Base-by-base conservation (phyloP, 92 coral and sea anemone species). In the Heteractis magnifica region DNA sequence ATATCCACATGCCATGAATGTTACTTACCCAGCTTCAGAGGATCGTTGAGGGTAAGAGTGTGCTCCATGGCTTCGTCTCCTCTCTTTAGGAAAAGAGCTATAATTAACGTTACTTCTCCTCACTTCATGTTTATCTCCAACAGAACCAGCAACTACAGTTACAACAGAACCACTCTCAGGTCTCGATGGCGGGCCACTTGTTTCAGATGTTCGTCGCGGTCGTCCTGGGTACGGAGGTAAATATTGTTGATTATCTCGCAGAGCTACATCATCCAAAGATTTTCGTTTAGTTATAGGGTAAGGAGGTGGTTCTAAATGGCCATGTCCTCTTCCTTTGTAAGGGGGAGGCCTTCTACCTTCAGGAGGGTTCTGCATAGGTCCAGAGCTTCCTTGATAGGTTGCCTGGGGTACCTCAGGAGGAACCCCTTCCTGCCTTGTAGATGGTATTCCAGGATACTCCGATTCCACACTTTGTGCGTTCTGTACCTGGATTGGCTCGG, bases 151-250 rank as follows among this genome's bases (percentile, higher is more conserved):
- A 44, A 53, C 65, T 1, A 77, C 75, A 6, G 65, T 77, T 10
- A 84, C 87, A 19, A 77, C 75, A 6, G 88, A 85, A 4, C 78
- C 88, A 78, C 88, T 85, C 56, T 78, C 77, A 10, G 88, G 88
- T 77, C 88, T 48, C n/a, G 81, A 50, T 58, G 64, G 5, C 26
- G 20, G 86, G 5, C 48, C 23, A 13, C 34, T 72, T n/a, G 11
- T 60, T 48, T 72, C 79, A 74, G 79, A 72, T 72, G 51, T 52
- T 51, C 82, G 48, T 13, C 79, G 74, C 44, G 52, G 81, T 51
- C 78, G 51, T 71, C 60, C 64, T 6, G 65, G 77, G 76, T 78
- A 71, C 7, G 78, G 72, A 56, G 88, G 88, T 6, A 72, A 14
- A 44, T 51, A 14, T 48, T 74, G 52, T 9, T 77, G 60, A 8